Evolutionary conservation across 2,113 vertebrate genomes (phyloP).

Genomic region (Nannospalax galili): DNA sequence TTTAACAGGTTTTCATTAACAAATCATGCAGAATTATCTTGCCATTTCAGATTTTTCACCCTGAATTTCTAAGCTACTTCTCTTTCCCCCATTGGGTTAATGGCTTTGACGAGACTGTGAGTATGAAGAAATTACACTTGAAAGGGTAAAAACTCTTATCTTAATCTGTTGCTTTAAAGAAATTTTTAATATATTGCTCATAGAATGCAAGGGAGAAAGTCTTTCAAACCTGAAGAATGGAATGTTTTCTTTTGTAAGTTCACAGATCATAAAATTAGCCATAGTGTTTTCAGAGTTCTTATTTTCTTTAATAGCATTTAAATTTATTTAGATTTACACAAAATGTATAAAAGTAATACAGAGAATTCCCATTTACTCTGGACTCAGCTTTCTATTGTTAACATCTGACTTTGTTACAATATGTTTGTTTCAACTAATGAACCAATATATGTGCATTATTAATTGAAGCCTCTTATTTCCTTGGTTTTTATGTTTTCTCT

Average conservation of each 20-base stretch:
- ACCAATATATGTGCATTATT: not conserved
- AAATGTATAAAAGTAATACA: not conserved
- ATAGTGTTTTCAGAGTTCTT: conserved; percentile 47
- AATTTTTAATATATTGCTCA: conserved; percentile 42
- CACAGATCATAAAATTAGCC: conserved; percentile 36
- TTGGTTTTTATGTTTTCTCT: conserved; percentile 25
- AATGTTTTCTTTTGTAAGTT: conserved; percentile 43
- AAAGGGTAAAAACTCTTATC: conserved; percentile 90
- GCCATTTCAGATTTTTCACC: conserved; percentile 41
- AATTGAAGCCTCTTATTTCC: not conserved
- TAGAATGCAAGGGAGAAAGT: not conserved
- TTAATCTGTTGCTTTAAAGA: too few species aligned
- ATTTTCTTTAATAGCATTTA: conserved; percentile 47
- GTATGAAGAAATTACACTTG: conserved; percentile 99
- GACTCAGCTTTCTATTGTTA: not conserved
- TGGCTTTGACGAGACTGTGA: conserved; percentile 97
- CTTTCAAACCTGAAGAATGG: conserved; percentile 43
- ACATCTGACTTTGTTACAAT: conserved; percentile 14
- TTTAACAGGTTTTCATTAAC: conserved; percentile 63
- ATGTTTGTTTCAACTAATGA: conserved; percentile 43
- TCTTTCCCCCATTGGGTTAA: conserved; percentile 90
- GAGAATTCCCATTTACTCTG: conserved; percentile 1
- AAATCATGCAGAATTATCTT: conserved; percentile 53
- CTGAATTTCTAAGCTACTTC: conserved; percentile 61
- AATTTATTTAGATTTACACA: conserved; percentile 55